Evolutionary conservation across 2,113 vertebrate genomes (phyloP).

Genomic region (Regulus satrapa): DNA sequence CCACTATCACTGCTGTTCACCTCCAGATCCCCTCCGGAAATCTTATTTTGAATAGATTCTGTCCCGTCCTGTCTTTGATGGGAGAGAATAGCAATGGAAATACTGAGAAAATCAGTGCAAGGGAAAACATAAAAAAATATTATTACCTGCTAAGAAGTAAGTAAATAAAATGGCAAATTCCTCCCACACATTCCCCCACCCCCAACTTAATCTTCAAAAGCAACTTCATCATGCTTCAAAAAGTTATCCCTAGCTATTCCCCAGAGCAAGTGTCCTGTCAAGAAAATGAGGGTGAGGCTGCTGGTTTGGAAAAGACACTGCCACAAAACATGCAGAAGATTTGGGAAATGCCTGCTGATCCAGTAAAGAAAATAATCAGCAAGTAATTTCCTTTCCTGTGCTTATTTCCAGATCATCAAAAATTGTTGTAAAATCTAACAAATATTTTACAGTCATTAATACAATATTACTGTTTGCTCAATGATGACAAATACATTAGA

Average conservation of each 20-base stretch:
- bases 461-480: neutral
- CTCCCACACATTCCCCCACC: rapidly evolving
- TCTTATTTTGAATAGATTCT: neutral
- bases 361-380: neutral
- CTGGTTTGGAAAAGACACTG: neutral
- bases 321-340: neutral
- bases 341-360: neutral
- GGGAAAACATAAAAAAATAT: neutral
- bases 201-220: neutral
- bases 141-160: neutral
- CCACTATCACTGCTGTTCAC: neutral
- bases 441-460: neutral
- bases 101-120: neutral
- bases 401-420: neutral
- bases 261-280: neutral
- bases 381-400: neutral
- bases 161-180: neutral
- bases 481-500: rapidly evolving
- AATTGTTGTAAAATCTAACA: neutral
- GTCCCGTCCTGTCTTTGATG: neutral
- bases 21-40: neutral
- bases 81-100: neutral
- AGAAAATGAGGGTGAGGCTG: neutral
- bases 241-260: neutral
- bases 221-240: neutral